Conservation (phyloP, 1,140 invertebrate genomes). For the Meloidogyne floridensis region DNA sequence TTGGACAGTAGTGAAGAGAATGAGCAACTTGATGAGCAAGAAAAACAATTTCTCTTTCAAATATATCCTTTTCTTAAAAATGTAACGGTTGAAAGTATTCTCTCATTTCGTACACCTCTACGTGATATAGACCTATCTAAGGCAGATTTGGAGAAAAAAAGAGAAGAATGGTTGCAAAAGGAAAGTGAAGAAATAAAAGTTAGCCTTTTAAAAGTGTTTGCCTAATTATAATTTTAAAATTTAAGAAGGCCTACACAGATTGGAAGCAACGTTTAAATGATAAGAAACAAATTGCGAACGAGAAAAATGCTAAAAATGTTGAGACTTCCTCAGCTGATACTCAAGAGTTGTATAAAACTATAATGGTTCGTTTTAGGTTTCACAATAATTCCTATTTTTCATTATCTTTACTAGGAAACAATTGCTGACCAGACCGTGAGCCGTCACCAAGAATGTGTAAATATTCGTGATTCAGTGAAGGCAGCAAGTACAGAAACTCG, state of each 20-base stretch:
- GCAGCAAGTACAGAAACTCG: neutral
- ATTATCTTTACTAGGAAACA: neutral
- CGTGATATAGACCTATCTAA: neutral
- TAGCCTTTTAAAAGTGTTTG: neutral
- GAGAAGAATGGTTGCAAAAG: neutral
- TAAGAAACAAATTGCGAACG: neutral
- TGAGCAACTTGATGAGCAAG: neutral
- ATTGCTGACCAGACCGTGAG: neutral
- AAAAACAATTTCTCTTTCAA: neutral
- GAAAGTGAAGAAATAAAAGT: neutral
- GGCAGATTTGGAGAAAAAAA: neutral
- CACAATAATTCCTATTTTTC: too few species aligned
- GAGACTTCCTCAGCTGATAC: neutral
- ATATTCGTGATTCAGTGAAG: neutral
- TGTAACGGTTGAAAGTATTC: neutral
- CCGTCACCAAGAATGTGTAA: neutral
- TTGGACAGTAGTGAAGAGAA: conserved; percentile 4
- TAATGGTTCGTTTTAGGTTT: neutral
- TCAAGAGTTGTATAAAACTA: neutral
- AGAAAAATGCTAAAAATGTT: neutral
- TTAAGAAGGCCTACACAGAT: neutral
- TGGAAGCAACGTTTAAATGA: conserved; percentile 6
- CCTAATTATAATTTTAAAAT: too few species aligned
- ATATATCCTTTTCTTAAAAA: conserved; percentile 2
- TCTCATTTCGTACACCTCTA: neutral